Base-by-base conservation (phyloP, 2,113 vertebrate species). In the Peromyscus maniculatus region DNA sequence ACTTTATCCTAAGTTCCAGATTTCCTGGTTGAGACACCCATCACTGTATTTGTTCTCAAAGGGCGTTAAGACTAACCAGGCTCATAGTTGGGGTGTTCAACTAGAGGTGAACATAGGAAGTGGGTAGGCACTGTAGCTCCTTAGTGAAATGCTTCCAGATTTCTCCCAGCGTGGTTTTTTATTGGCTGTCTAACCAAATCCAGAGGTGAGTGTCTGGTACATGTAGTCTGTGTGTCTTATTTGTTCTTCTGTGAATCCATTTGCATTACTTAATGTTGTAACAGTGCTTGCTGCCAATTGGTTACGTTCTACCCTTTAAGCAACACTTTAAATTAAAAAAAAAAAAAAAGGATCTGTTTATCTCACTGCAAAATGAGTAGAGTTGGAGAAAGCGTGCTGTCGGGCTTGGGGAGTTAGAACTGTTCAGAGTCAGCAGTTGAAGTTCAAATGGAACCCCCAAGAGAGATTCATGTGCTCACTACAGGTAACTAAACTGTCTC, bases 401-500 rank as follows among this genome's bases (percentile, higher is more conserved):
- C 49, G 12, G 86, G n/a, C 66, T 21, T 31, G 19, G 31, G n/a
- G 33, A 59, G 33, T 91, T 79, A 88, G 62, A 55, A 17, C 9
- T 24, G 19, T 82, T 74, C 97, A 96, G 39, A 86, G 28, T 78
- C 89, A 98, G 94, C 96, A 97, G 96, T 97, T 97, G 97, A 98
- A 97, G 96, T 97, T 94, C 98, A 97, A 97, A 92, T 94, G 91
- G 89, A 98, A 77, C 94, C 89, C 95, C 95, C 97, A 94, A 72
- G 95, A 97, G 88, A 98, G 96, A 93, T 88, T 98, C 69, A 97
- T 95, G 95, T 97, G 91, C 95, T 83, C 97, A 96, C 98, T 98
- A 93, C 94, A 98, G 82, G 96, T 98, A 96, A 98, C 96, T 94
- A 93, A 94, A 97, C 97, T 52, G 49, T 52, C 52, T 52, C 52